phyloP scores from a whole-genome alignment of 2,888 invertebrate genomes.

The Nomada fucata region DNA sequence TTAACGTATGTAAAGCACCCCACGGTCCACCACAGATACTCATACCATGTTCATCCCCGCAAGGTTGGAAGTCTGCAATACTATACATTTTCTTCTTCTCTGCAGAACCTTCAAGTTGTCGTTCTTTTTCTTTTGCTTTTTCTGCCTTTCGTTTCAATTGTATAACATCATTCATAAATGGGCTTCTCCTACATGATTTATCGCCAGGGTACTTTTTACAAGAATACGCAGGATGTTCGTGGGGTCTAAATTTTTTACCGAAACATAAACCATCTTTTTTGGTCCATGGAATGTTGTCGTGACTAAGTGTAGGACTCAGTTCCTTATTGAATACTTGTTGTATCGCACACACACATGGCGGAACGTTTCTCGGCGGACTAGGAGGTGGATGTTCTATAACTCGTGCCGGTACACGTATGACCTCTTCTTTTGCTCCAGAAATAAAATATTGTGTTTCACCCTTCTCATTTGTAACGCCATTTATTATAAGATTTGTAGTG shows the following conservation, averaged over 20 bases:
- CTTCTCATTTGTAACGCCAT: slow-evolving; percentile 66
- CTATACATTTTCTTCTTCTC: slow-evolving; percentile 69
- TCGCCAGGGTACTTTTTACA: slow-evolving; percentile 72
- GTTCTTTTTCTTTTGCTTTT: slow-evolving; percentile 16
- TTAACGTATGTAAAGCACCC: slow-evolving; percentile 67
- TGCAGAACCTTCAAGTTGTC: slow-evolving; percentile 2
- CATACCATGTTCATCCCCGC: slow-evolving; percentile 75
- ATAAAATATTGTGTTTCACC: slow-evolving; percentile 70
- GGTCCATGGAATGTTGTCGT: slow-evolving; percentile 72
- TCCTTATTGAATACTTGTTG: slow-evolving; percentile 67
- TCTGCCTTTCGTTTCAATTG: slow-evolving; percentile 43
- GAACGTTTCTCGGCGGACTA: slow-evolving; percentile 70
- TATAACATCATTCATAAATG: slow-evolving; percentile 63
- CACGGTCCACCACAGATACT: slow-evolving; percentile 72
- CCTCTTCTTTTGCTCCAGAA: slow-evolving; percentile 67
- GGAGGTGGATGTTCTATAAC: slow-evolving; percentile 50
- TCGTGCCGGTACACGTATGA: slow-evolving; percentile 65
- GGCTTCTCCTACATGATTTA: slow-evolving; percentile 70
- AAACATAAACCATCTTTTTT: slow-evolving; percentile 70
- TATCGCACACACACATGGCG: slow-evolving; percentile 75
- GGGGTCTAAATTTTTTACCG: slow-evolving; percentile 74
- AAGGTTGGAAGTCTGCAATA: slow-evolving; percentile 70
- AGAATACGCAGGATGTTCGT: slow-evolving; percentile 62
- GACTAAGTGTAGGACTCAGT: slow-evolving; percentile 46
- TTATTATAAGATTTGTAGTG: slow-evolving; percentile 63